Evolutionary conservation across 2,888 invertebrate genomes (phyloP).

Genomic region (Amphipyra berbera): DNA sequence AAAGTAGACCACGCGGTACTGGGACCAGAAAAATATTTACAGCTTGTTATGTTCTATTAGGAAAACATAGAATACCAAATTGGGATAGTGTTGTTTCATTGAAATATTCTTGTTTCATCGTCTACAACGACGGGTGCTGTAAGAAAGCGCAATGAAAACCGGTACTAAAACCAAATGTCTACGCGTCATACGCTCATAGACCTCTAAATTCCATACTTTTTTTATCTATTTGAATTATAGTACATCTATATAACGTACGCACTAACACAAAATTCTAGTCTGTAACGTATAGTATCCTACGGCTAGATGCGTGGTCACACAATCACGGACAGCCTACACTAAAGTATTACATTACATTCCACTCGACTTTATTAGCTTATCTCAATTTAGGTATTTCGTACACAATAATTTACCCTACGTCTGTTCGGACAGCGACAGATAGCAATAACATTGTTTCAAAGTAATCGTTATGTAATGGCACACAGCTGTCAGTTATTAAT

Average conservation of each 20-base stretch:
- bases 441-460: conserved; percentile 15
- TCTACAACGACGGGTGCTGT: background rate
- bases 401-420: conserved; percentile 29
- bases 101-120: background rate
- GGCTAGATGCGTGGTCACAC: conserved; percentile 37
- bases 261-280: conserved; percentile 38
- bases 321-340: conserved; percentile 37
- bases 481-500: conserved; percentile 27
- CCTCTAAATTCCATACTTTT: conserved; percentile 25
- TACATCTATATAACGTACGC: conserved; percentile 28
- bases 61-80: conserved; percentile 20
- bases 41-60: conserved; percentile 27
- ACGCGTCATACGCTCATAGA: conserved; percentile 11
- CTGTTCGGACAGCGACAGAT: conserved; percentile 28
- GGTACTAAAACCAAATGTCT: conserved; percentile 13
- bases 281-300: conserved; percentile 25
- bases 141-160: conserved; percentile 11
- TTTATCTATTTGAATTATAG: conserved; percentile 33
- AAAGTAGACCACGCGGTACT: conserved; percentile 36
- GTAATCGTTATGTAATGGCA: conserved; percentile 38
- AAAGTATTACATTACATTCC: conserved; percentile 36
- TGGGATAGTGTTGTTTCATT: conserved; percentile 4
- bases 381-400: conserved; percentile 45
- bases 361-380: conserved; percentile 42
- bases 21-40: conserved; percentile 46